Evolutionary conservation across 2,888 invertebrate genomes (phyloP).

Genomic region (Cryptocheilus praepositus): DNA sequence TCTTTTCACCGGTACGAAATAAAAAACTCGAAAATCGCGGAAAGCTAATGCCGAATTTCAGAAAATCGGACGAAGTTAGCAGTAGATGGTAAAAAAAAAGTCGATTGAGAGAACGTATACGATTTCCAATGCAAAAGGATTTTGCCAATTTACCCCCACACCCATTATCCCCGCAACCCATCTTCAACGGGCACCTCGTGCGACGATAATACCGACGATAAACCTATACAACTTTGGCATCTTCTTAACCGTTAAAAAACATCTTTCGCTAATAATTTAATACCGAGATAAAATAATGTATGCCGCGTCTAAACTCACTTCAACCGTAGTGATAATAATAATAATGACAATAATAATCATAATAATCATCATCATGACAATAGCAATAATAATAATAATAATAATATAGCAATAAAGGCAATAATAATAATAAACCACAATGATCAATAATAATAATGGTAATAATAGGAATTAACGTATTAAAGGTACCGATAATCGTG

Average conservation of each 20-base stretch:
- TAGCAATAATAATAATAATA: constrained; percentile 50
- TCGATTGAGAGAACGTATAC: not conserved
- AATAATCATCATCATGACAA: constrained; percentile 54
- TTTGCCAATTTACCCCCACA: not conserved
- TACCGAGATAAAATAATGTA: constrained; percentile 63
- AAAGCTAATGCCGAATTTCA: constrained; percentile 55
- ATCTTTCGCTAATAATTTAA: constrained; percentile 62
- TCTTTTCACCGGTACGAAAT: too few relatives aligned
- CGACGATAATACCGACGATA: constrained; percentile 55
- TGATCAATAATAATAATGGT: constrained; percentile 29
- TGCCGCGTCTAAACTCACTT: constrained; percentile 53
- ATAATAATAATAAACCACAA: constrained; percentile 48
- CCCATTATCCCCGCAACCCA: not conserved
- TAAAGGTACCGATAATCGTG: constrained; percentile 60
- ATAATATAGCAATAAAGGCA: constrained; percentile 53
- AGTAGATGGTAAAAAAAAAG: not conserved
- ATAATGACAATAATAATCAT: constrained; percentile 52
- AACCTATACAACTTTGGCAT: constrained; percentile 75
- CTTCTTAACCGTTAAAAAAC: constrained; percentile 69
- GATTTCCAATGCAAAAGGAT: not conserved
- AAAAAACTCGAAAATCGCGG: too few relatives aligned
- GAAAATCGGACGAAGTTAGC: not conserved
- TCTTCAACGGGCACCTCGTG: constrained; percentile 35
- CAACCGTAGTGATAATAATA: constrained; percentile 54
- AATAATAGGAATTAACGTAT: constrained; percentile 50